Base-by-base conservation (phyloP, 2,888 invertebrate genomes). In the Epirrita christyi region DNA sequence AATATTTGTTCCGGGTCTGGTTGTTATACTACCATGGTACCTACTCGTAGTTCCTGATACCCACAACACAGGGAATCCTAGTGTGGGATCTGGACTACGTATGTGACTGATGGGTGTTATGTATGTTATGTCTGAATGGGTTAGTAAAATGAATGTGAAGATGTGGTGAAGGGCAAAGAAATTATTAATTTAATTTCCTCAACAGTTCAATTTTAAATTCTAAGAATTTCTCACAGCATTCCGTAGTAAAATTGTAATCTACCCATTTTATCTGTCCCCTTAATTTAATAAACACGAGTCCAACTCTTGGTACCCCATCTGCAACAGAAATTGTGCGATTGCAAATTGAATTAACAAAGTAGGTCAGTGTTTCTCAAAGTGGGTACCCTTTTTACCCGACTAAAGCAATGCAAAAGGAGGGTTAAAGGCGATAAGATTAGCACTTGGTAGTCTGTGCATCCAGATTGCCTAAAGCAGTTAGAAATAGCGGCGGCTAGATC, bases 261-360 rank as follows among this genome's bases (percentile, higher is more conserved):
- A n/a, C 13, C 32, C 46, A 29, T 41, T 13, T 49, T 50, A 51
- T 52, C 54, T 51, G 38, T 50, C 45, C 46, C 34, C 48, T 13
- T 45, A 58, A 66, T 51, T 64, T 64, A 54, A 59, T 59, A 50
- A 43, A 52, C 51, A 57, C 56, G 29, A 43, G 42, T 15, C 28
- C 13, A 34, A 2, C 37, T 54, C 54, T 44, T 38, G 52, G 40
- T 48, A 43, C 37, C 46, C 41, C 21, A 21, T 36, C 44, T 59
- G 49, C 55, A 50, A 40, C 68, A 66, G 64, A 73, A 54, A 68
- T 69, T 66, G 55, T 50, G 55, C 47, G 55, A 69, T 48, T 66
- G 45, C 29, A 67, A 70, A 78, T 73, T 69, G 48, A 58, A 75
- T 76, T 72, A 69, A 58, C 58, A 59, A 63, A 70, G 45, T 56